Evolutionary conservation across 2,113 vertebrate species (phyloP).

Genomic region (Candoia aspera): DNA sequence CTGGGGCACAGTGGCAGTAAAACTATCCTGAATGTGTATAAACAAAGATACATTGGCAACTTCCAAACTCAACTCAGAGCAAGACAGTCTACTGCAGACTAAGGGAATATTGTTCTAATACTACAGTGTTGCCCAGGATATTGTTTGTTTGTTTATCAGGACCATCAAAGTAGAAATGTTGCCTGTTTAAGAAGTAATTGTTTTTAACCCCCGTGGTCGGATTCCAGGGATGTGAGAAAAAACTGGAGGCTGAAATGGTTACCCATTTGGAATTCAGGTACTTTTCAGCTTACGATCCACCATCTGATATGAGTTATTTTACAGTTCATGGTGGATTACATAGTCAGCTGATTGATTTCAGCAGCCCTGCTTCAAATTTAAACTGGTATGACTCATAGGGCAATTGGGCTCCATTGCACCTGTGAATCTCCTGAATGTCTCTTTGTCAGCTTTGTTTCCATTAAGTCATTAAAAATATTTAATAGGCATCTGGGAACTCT

Average conservation of each 20-base stretch:
- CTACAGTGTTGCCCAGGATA: neutral
- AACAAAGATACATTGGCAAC: neutral
- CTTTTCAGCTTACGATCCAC: neutral
- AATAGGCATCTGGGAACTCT: neutral
- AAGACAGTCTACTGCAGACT: neutral
- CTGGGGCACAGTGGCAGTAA: too few relatives aligned
- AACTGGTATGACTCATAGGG: conserved; percentile 6
- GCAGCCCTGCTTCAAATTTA: conserved; percentile 9
- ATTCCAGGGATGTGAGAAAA: neutral
- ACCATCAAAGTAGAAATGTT: neutral
- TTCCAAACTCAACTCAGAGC: neutral
- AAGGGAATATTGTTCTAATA: neutral
- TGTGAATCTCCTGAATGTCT: conserved; percentile 19
- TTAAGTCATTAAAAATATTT: conserved; percentile 18
- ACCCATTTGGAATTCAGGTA: neutral
- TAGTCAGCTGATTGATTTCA: conserved; percentile 40
- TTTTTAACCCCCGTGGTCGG: neutral
- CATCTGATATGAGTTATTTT: conserved; percentile 44
- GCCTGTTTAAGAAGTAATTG: neutral
- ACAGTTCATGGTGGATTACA: conserved; percentile 28
- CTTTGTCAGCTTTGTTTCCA: neutral
- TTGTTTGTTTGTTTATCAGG: neutral
- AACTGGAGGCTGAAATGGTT: conserved; percentile 2
- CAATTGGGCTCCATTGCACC: neutral
- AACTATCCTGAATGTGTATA: neutral